Conservation (phyloP, 2,888 invertebrate genomes). For the Patella pellucida region DNA sequence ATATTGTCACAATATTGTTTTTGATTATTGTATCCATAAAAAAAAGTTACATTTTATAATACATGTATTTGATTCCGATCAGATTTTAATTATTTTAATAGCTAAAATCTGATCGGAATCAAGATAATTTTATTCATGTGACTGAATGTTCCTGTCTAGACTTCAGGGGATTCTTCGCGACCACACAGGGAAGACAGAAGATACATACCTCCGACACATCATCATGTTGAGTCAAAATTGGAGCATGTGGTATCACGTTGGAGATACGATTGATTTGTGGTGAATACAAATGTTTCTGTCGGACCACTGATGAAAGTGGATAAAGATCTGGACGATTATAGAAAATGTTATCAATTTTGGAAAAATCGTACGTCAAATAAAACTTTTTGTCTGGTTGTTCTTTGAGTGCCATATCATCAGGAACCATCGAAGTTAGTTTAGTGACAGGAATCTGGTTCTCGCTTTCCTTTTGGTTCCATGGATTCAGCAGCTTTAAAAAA, state of each 20-base stretch:
- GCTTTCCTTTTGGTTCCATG: constrained; percentile 80
- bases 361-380: constrained; percentile 89
- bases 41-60: too few species aligned
- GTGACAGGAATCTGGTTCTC: constrained; percentile 65
- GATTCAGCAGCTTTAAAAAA: constrained; percentile 75
- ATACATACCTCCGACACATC: constrained; percentile 73
- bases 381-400: constrained; percentile 81
- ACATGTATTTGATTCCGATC: too few species aligned
- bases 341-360: constrained; percentile 84
- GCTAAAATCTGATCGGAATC: too few species aligned
- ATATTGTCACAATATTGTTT: too few species aligned
- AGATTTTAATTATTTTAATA: too few species aligned
- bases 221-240: constrained; percentile 79
- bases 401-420: constrained; percentile 69
- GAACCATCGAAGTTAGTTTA: constrained; percentile 40
- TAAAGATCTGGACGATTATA: constrained; percentile 79
- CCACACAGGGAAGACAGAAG: too few species aligned
- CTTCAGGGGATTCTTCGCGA: too few species aligned
- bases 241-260: constrained; percentile 80
- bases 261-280: constrained; percentile 92
- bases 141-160: too few species aligned
- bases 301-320: constrained; percentile 73
- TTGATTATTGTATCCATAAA: too few species aligned
- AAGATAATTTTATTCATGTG: too few species aligned
- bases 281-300: constrained; percentile 77